Base-by-base conservation (phyloP, 2,888 invertebrate genomes). In the Schizaphis graminum region DNA sequence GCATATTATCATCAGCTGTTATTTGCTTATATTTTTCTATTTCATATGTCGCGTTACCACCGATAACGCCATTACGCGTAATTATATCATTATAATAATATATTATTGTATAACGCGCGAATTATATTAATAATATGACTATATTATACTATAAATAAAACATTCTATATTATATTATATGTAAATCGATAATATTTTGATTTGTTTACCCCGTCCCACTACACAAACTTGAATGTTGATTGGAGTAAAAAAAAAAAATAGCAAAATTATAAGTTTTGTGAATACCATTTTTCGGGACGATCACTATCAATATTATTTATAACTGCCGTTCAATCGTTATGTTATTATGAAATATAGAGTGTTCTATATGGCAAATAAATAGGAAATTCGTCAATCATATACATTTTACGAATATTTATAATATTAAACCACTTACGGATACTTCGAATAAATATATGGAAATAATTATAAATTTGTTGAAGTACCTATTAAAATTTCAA, bases 1-100 rank as follows among this genome's bases (percentile, higher is more conserved):
- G n/a, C 77, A 77, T 77, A 77, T 77, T 57, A 57, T 57, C 21
- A 77, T 77, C 77, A 77, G 35, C 35, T 77, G 77, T 77, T 77
- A 35, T 77, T 77, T 35, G 77, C 77, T 77, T 77, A 77, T 35
- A 35, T 35, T 77, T 35, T 77, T 35, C 7, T 77, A 77, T 77
- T 77, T 24, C 77, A 77, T 77, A 35, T 35, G 16, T 16, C n/a
- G 1, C 35, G 35, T 67, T n/a, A 35, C 77, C 7, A 77, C 8
- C 21, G 35, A 77, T 77, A 21, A 41, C 21, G 49, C 13, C 16
- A 35, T 77, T 77, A 53, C 53, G 53, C 16, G 16, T 47, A 47
- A 8, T 21, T 26, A 35, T 77, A 77, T 35, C 21, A 21, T 57
- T 35, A 77, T 77, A 21, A 21, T 28, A 53, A 49, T 16, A 53